Percentiles rank a stretch among this genome's conserved stretches.
phyloP scores from a whole-genome alignment of 2,113 vertebrate genomes.

The human (Homo sapiens) region GRCh38 chr15:86580001-86580500 shows the following conservation, averaged over 20 bases:
- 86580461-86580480: not conserved
- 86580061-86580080: not conserved
- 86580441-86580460: not conserved
- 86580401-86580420: not conserved
- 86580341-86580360: not conserved
- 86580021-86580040: not conserved
- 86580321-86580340: not conserved
- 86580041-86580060: not conserved
- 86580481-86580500: not conserved
- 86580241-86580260: not conserved
- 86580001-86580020: not conserved
- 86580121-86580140: not conserved
- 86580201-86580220: constrained; percentile 24
- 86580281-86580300: constrained; percentile 23
- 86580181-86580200: not conserved
- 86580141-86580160: not conserved
- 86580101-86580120: not conserved
- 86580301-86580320: not conserved
- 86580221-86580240: constrained; percentile 41
- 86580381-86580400: not conserved
- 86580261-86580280: constrained; percentile 21
- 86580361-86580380: not conserved
- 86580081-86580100: not conserved
- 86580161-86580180: not conserved
- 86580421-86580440: not conserved